A percentile compares a stretch with the other conserved stretches of the same genome.
Conservation (phyloP, 1,140 invertebrate species). For the Macrocentrus cingulum region DNA sequence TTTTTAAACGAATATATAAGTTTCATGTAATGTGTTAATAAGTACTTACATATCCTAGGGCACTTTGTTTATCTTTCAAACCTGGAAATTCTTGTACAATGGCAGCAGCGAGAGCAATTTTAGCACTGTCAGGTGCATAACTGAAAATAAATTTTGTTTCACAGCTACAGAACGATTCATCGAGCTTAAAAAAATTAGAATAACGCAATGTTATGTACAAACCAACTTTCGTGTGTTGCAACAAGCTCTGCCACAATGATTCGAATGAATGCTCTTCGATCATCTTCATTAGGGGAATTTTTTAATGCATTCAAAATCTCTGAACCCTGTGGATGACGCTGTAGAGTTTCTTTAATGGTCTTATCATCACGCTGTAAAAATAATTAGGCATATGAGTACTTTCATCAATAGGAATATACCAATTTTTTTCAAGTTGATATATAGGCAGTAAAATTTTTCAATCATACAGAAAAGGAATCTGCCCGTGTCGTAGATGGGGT, state of each 20-base stretch:
- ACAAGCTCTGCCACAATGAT: neutral
- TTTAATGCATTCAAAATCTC: neutral
- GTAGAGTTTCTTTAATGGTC: neutral
- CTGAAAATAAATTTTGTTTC: neutral
- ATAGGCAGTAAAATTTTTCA: neutral
- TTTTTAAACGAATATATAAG: neutral
- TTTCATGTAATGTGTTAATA: neutral
- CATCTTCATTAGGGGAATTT: neutral
- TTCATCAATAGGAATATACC: neutral
- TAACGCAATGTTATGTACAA: neutral
- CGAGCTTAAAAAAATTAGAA: no score
- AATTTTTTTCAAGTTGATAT: neutral
- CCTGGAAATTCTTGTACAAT: conserved; percentile 16
- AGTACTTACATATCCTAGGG: conserved; percentile 17
- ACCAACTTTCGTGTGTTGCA: neutral
- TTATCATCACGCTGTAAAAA: neutral
- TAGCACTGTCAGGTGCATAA: conserved; percentile 9
- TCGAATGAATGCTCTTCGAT: conserved; percentile 3
- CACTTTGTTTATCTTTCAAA: conserved; percentile 3
- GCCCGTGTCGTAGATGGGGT: no score
- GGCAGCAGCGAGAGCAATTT: conserved; percentile 20
- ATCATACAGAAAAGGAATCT: no score
- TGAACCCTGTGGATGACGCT: neutral
- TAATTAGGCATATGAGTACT: neutral
- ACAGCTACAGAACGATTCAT: no score